Percentiles rank a stretch among this genome's conserved stretches.
phyloP scores from a whole-genome alignment of 2,888 invertebrate species.

The Agrochola macilenta region DNA sequence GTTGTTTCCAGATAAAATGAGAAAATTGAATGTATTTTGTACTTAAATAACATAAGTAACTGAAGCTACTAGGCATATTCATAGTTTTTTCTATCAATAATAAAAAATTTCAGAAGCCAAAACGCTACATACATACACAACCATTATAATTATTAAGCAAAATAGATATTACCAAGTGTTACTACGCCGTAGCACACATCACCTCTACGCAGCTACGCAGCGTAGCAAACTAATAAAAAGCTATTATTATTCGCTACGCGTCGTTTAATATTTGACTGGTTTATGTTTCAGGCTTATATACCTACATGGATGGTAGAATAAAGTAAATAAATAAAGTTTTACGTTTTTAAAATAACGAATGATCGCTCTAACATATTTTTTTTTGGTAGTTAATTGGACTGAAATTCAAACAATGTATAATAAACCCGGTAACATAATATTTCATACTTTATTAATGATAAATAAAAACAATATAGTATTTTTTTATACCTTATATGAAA shows the following conservation, averaged over 20 bases:
- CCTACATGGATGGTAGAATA: background rate
- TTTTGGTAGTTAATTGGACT: background rate
- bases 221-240: slow-evolving; percentile 31
- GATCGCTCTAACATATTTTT: background rate
- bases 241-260: background rate
- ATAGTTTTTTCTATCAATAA: background rate
- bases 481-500: background rate
- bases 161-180: background rate
- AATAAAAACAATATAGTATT: background rate
- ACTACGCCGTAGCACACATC: slow-evolving; percentile 39
- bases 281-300: slow-evolving; percentile 3
- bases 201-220: slow-evolving; percentile 22
- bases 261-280: slow-evolving; percentile 16
- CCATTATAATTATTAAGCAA: background rate
- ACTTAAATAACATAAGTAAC: background rate
- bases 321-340: background rate
- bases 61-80: no score
- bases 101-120: background rate
- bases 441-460: background rate
- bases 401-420: no score
- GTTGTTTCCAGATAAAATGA: background rate
- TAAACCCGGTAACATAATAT: background rate
- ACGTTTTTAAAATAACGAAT: background rate
- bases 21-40: background rate
- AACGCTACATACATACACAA: background rate